Conservation (phyloP, 2,888 invertebrate genomes). For the Gymnocheta viridis region DNA sequence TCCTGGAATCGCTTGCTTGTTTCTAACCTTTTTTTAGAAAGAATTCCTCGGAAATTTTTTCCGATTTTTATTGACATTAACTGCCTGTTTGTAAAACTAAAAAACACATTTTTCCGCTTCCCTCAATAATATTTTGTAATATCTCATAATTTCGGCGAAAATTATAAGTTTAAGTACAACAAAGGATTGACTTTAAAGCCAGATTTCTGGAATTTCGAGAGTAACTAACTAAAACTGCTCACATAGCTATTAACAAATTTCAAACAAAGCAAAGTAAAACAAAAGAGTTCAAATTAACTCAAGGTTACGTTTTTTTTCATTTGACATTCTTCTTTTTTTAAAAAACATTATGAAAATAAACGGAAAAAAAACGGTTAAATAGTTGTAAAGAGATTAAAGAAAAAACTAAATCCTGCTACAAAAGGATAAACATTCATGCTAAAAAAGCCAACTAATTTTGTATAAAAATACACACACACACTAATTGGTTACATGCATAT, state of each 20-base stretch:
- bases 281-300: slow-evolving; percentile 44
- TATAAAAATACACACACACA: not conserved
- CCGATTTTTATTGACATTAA: not conserved
- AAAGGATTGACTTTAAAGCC: slow-evolving; percentile 61
- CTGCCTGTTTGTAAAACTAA: not conserved
- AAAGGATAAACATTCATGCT: not conserved
- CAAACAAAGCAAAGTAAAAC: no score
- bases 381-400: slow-evolving; percentile 37
- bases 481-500: slow-evolving; percentile 6
- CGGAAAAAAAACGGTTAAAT: slow-evolving; percentile 41
- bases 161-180: slow-evolving; percentile 19
- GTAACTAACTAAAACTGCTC: not conserved
- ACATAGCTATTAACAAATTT: not conserved
- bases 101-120: not conserved
- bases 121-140: slow-evolving; percentile 43
- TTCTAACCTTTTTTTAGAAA: not conserved
- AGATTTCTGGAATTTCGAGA: slow-evolving; percentile 58
- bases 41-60: not conserved
- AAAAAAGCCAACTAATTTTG: slow-evolving; percentile 8
- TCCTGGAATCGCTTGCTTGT: not conserved
- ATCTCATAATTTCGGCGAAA: slow-evolving; percentile 52
- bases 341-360: no score
- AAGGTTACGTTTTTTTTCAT: not conserved
- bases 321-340: not conserved
- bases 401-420: no score